phyloP scores from a whole-genome alignment of 2,888 invertebrate genomes.

The Sesia bembeciformis region DNA sequence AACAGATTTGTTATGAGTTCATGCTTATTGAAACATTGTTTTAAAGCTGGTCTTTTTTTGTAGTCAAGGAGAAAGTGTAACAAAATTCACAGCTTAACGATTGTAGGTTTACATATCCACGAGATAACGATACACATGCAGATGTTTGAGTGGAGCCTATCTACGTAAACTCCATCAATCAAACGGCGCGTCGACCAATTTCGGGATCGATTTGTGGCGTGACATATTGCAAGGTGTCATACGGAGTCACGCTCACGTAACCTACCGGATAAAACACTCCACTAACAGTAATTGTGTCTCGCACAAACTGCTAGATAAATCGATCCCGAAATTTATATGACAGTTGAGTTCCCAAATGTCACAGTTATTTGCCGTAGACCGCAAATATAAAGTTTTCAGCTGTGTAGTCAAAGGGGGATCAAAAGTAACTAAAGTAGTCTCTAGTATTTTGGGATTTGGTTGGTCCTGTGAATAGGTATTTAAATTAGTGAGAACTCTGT shows the following conservation, averaged over 20 bases:
- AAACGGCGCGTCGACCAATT: slow-evolving; percentile 1
- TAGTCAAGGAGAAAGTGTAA: too few relatives aligned
- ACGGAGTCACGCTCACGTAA: slow-evolving; percentile 30
- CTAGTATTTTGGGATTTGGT: neutral
- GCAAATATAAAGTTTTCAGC: neutral
- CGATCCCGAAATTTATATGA: neutral
- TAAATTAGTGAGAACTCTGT: too few relatives aligned
- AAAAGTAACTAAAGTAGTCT: neutral
- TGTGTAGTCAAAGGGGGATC: neutral
- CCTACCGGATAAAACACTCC: neutral
- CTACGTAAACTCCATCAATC: slow-evolving; percentile 1
- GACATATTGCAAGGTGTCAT: slow-evolving; percentile 32
- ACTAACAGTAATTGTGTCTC: neutral
- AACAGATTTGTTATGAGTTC: too few relatives aligned
- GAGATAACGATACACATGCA: neutral
- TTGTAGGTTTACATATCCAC: too few relatives aligned
- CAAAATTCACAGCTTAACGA: too few relatives aligned
- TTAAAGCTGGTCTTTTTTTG: too few relatives aligned
- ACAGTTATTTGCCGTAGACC: neutral
- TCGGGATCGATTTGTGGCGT: slow-evolving; percentile 26
- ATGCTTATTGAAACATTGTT: too few relatives aligned
- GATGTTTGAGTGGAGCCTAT: neutral
- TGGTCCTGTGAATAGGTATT: too few relatives aligned
- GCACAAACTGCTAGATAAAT: neutral
- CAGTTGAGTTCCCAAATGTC: neutral